Percentiles rank a stretch among this genome's conserved stretches.
phyloP scores from a whole-genome alignment of 2,113 vertebrate species.

The Carassius gibelio region DNA sequence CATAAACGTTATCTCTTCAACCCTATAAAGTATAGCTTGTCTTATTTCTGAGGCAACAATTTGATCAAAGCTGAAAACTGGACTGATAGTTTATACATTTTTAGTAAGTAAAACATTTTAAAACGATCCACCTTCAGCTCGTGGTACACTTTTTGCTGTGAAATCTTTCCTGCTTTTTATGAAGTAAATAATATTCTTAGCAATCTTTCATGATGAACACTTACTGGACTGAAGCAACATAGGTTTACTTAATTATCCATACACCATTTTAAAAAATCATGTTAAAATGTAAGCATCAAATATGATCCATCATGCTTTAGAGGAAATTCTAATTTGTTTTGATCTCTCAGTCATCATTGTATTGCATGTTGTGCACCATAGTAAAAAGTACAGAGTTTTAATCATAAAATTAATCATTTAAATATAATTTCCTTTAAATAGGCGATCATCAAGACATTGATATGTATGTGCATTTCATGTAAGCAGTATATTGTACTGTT shows the following conservation, averaged over 20 bases:
- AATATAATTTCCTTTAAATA: not conserved
- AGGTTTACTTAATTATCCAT: not conserved
- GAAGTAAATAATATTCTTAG: not conserved
- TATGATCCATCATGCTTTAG: not conserved
- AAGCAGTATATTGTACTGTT: not conserved
- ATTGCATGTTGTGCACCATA: not conserved
- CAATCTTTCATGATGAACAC: not conserved
- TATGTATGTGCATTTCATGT: not conserved
- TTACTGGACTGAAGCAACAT: not conserved
- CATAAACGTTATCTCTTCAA: not conserved
- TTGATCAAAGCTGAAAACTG: not conserved
- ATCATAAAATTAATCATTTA: not conserved
- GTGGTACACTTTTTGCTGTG: not conserved
- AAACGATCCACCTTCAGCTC: not conserved
- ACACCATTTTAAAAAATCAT: not conserved
- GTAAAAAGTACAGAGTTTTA: not conserved
- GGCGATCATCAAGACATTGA: not conserved
- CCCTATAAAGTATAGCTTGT: not conserved
- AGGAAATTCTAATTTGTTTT: not conserved
- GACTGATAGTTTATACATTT: not conserved
- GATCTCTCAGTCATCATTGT: not conserved
- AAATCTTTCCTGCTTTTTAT: not conserved
- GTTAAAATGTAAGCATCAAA: not conserved
- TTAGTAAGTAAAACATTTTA: not conserved
- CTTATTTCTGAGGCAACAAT: not conserved